These are phyloP conservation scores for Ginglymostoma cirratum DNA, from an alignment of 2,113 vertebrate species.

Conservation along the genomic window DNA sequence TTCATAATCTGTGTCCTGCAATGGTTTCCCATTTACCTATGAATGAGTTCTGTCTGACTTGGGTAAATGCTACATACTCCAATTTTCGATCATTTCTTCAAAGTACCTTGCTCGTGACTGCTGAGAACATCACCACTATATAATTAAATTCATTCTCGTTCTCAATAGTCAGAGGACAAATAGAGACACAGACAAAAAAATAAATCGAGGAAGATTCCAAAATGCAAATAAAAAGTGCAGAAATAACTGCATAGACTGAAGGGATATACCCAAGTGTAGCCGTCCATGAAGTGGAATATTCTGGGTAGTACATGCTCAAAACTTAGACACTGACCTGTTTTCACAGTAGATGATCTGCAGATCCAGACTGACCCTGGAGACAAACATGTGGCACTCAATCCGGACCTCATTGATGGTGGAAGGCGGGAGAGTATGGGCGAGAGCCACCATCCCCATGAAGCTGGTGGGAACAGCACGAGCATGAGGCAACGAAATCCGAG, in stretches of 20 bases:
- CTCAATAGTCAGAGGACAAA: not conserved
- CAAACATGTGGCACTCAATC: constrained; percentile 80
- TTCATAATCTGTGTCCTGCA: no score
- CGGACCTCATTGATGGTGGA: constrained; percentile 80
- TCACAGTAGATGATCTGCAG: constrained; percentile 83
- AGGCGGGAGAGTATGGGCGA: constrained; percentile 77
- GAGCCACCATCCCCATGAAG: constrained; percentile 73
- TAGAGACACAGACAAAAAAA: not conserved
- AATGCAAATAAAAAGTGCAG: not conserved
- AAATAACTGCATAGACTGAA: not conserved
- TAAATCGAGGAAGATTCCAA: not conserved
- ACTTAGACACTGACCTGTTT: constrained; percentile 63
- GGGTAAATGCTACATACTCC: no score
- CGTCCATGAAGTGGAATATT: not conserved
- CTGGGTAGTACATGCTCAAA: not conserved
- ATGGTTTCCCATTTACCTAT: no score
- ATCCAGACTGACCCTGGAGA: constrained; percentile 83
- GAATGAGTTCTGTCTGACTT: no score
- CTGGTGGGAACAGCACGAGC: constrained; percentile 47
- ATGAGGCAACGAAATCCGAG: not conserved
- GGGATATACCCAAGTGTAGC: not conserved
- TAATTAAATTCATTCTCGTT: no score
- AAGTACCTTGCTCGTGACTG: no score
- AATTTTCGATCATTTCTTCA: no score
- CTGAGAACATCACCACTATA: no score